phyloP scores from a whole-genome alignment of 1,140 invertebrate genomes.

The Anoplophora glabripennis region DNA sequence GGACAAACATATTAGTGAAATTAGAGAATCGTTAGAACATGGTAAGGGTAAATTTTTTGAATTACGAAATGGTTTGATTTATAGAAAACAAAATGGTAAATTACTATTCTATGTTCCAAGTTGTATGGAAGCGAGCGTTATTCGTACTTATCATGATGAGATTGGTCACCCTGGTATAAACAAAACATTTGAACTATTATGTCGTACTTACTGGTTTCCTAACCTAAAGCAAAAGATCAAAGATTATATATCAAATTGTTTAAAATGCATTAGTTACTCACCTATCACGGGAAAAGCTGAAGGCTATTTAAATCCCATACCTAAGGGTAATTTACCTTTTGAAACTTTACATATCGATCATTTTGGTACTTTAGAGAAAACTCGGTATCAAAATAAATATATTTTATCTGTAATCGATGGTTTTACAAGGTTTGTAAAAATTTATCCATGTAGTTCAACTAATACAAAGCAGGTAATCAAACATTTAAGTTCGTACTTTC shows the following conservation, averaged over 20 bases:
- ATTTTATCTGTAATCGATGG: constrained; percentile 35
- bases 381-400: constrained; percentile 17
- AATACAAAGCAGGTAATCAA: too few species aligned
- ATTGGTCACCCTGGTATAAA: not conserved
- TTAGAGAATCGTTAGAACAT: not conserved
- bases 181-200: constrained; percentile 2
- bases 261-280: constrained; percentile 38
- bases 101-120: constrained; percentile 9
- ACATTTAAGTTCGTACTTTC: too few species aligned
- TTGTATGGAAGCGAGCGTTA: not conserved
- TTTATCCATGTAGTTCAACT: too few species aligned
- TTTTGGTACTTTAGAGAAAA: constrained; percentile 33
- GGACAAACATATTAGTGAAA: not conserved
- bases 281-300: constrained; percentile 35
- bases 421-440: constrained; percentile 34
- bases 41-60: not conserved
- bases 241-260: constrained; percentile 30
- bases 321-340: constrained; percentile 38
- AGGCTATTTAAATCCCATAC: constrained; percentile 34
- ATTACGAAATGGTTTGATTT: constrained; percentile 1
- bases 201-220: constrained; percentile 36
- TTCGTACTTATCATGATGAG: not conserved
- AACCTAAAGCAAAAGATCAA: constrained; percentile 36
- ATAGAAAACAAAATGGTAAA: constrained; percentile 9
- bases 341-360: constrained; percentile 40